These are phyloP conservation scores for Arion vulgaris DNA, from an alignment of 1,140 invertebrate species.

Conservation along the genomic window DNA sequence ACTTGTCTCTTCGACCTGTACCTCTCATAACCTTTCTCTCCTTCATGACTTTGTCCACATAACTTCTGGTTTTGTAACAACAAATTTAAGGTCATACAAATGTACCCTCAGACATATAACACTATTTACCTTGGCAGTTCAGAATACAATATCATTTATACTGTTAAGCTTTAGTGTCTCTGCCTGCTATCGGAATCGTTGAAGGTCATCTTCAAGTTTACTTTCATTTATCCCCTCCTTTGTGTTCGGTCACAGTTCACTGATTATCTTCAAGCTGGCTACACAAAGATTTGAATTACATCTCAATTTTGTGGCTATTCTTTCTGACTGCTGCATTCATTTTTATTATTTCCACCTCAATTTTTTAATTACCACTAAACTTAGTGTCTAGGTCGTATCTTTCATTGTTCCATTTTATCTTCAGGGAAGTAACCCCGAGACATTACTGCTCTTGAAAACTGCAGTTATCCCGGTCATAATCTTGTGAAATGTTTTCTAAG, in stretches of 20 bases:
- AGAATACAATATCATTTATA: background rate
- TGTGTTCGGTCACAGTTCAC: background rate
- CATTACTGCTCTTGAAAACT: background rate
- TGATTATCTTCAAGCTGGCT: background rate
- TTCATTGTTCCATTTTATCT: background rate
- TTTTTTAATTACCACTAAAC: constrained; percentile 6
- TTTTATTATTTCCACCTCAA: background rate
- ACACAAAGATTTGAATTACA: background rate
- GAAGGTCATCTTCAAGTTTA: background rate
- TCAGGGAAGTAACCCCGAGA: background rate
- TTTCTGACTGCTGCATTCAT: background rate
- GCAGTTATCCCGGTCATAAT: background rate
- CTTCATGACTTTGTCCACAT: no score
- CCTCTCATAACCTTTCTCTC: no score
- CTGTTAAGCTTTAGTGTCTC: background rate
- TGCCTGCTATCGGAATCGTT: background rate
- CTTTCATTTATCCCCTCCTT: background rate
- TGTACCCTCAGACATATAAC: background rate
- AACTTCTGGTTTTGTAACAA: no score
- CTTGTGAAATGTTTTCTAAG: background rate
- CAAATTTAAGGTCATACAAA: background rate
- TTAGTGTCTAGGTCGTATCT: background rate
- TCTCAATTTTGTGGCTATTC: background rate
- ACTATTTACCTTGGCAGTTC: background rate
- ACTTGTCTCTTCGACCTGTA: no score